Base-by-base conservation (phyloP, 2,888 invertebrate genomes). In the Stegana nigrithorax region DNA sequence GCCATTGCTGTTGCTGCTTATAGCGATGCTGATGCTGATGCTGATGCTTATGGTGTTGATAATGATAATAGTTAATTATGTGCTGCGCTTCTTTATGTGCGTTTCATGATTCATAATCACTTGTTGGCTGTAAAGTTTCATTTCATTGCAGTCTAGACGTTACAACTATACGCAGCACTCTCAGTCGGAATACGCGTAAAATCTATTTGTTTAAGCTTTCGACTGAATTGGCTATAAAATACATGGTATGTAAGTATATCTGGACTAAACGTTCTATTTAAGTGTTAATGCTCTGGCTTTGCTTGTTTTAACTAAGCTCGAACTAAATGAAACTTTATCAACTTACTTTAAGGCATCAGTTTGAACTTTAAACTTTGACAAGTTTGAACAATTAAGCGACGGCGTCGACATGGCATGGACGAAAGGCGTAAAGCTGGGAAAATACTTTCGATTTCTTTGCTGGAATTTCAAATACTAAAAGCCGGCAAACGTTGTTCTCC, bases 11-110 rank as follows among this genome's bases (percentile, higher is more conserved):
- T 19, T 56, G 59, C 59, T 57, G 45, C 63, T 67, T 57, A 51
- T 19, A 23, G 57, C 55, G 47, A 26, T 32, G 23, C 14, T 26
- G 45, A 23, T 32, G 19, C 17, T 23, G 55, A 25, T 32, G 29
- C 45, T 42, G 32, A 12, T 29, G 25, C 45, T n/a, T 14, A 25
- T 26, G 36, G 32, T 19, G 44, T 36, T 60, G 66, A 68, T 68
- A 65, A 72, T 73, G 66, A 67, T 68, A 64, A 71, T 61, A n/a
- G n/a, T n/a, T 77, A 79, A 78, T 81, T 77, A 75, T 78, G 71
- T 75, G 67, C 66, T 60, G 63, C 71, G 68, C 70, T 63, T 8
- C 2, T 17, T 55, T 55, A 55, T 55, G 53, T 2, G 14, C n/a
- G 19, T 55, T 55, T 72, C 66, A 71, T 64, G 66, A 73, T 71